Base-by-base conservation (phyloP, 53 echinoderm and acorn worm genomes). In the Holothuria leucospilota region DNA sequence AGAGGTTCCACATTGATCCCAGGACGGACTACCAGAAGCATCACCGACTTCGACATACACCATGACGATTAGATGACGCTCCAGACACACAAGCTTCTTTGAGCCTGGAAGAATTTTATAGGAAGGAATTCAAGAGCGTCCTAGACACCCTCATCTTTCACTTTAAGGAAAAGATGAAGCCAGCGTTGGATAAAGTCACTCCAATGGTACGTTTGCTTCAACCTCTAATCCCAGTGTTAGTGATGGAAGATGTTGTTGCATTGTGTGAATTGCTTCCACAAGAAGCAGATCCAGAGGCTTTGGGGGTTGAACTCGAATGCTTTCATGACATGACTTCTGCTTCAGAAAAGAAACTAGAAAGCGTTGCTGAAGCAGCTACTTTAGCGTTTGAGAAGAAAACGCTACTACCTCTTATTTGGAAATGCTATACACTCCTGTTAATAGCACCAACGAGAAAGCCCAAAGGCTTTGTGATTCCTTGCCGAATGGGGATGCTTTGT, bases 371-470 rank as follows among this genome's bases (percentile, higher is more conserved):
- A 42, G 42, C 42, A 42, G 42, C 42, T 42, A 13, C 12, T 21
- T 21, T 23, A 63, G 63, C 5, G 6, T 63, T 63, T 21, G 21
- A 42, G 63, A 63, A 13, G 5, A 23, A 26, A 63, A 63, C 6
- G 5, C 26, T 5, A 63, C 21, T 63, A 5, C 63, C 26, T 7
- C 12, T 4, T 7, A 63, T 13, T 23, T 63, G 5, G 26, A 6
- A 23, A 63, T 63, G 5, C 12, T 7, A 63, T 11, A 21, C 5
- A 11, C 63, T 63, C 26, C 63, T 63, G 6, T 63, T 63, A 13
- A 63, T 13, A 8, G 71, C 71, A n/a, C 71, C 71, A 71, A 71
- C 5, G n/a, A n/a, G n/a, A n/a, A n/a, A n/a, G n/a, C n/a, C n/a
- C n/a, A n/a, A n/a, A n/a, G n/a, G n/a, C n/a, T n/a, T n/a, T n/a